A percentile compares a stretch with the other conserved stretches of the same genome.
Conservation (phyloP, 2,888 invertebrate genomes). For the Melanostoma mellinum region DNA sequence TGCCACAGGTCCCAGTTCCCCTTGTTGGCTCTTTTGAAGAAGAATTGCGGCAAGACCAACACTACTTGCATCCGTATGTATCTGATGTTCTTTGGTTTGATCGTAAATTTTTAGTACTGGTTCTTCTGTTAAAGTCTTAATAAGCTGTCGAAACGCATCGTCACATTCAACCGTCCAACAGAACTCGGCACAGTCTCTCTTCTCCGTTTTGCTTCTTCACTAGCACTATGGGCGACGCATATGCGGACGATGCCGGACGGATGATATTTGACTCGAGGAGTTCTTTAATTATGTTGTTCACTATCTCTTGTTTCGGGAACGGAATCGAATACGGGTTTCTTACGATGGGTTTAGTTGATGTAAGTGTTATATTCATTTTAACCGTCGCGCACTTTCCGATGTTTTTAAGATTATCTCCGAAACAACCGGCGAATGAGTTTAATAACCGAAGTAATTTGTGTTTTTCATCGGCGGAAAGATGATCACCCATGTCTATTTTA, state of each 20-base stretch:
- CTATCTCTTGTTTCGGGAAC: slow-evolving; percentile 21
- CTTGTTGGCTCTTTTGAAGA: neutral
- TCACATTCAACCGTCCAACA: slow-evolving; percentile 51
- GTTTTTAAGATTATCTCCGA: slow-evolving; percentile 37
- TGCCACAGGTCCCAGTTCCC: slow-evolving; percentile 17
- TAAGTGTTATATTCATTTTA: slow-evolving; percentile 50
- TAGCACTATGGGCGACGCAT: slow-evolving; percentile 69
- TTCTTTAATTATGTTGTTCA: slow-evolving; percentile 39
- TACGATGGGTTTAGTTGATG: slow-evolving; percentile 31
- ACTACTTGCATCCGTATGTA: slow-evolving; percentile 56
- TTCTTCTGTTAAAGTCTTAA: too few species aligned
- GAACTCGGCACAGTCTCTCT: slow-evolving; percentile 58
- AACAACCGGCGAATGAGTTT: slow-evolving; percentile 33
- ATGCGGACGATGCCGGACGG: slow-evolving; percentile 54
- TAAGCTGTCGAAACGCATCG: slow-evolving; percentile 33
- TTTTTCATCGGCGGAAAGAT: slow-evolving; percentile 13
- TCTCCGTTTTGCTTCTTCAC: slow-evolving; percentile 71
- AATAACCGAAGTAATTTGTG: slow-evolving; percentile 9
- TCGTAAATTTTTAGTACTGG: slow-evolving; percentile 53
- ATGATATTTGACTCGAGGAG: slow-evolving; percentile 51
- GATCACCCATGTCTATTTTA: slow-evolving; percentile 21
- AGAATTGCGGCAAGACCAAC: slow-evolving; percentile 54
- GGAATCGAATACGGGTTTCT: slow-evolving; percentile 42
- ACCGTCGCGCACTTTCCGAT: slow-evolving; percentile 43
- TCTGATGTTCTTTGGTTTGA: slow-evolving; percentile 52